phyloP scores from a whole-genome alignment of 2,113 vertebrate genomes.

The Eleginops maclovinus region DNA sequence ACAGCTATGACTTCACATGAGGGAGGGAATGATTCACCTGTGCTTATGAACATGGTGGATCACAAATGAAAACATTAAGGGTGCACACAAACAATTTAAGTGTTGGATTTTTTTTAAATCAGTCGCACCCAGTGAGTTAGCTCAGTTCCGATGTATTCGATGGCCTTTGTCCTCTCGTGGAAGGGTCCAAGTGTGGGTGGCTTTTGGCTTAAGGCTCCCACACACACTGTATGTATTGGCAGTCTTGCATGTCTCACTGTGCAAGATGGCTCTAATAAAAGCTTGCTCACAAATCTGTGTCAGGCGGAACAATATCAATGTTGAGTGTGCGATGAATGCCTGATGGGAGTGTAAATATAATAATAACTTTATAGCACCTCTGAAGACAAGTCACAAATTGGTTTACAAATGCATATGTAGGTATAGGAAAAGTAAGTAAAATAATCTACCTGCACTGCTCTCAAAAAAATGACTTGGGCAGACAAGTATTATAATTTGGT shows the following conservation, averaged over 20 bases:
- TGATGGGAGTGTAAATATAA: conserved; percentile 4
- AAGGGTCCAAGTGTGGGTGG: conserved; percentile 11
- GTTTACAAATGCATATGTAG: too few relatives aligned
- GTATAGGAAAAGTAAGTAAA: background rate
- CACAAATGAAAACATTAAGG: background rate
- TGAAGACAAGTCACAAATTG: too few relatives aligned
- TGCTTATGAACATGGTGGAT: background rate
- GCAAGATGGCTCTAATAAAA: conserved; percentile 31
- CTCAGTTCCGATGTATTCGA: conserved; percentile 1
- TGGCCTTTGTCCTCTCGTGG: conserved; percentile 15
- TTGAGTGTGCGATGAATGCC: conserved; percentile 2
- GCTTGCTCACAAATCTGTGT: conserved; percentile 20
- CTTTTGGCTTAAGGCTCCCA: conserved; percentile 31
- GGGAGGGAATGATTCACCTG: conserved; percentile 4
- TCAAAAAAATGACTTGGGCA: too few relatives aligned
- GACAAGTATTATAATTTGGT: background rate
- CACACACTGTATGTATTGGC: conserved; percentile 17
- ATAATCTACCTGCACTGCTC: background rate
- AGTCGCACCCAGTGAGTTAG: background rate
- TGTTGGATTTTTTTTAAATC: background rate
- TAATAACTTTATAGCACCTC: too few relatives aligned
- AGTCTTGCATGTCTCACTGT: conserved; percentile 38
- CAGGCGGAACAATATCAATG: conserved; percentile 9
- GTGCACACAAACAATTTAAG: background rate
- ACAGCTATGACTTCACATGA: conserved; percentile 10